Base-by-base conservation (phyloP, 2,888 invertebrate species). In the Nowickia ferox region DNA sequence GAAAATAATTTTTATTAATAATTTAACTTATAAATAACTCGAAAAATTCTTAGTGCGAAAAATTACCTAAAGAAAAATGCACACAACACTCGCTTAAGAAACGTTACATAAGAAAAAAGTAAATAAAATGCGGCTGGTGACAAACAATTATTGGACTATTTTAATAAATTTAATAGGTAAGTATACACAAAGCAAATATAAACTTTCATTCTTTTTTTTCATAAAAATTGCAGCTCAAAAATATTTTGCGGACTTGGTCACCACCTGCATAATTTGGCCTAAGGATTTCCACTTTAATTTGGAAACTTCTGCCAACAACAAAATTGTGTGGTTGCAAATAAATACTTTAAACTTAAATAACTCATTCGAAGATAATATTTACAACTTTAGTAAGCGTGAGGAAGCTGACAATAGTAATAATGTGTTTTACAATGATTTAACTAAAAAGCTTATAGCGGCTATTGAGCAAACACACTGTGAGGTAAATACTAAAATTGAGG, bases 381-480 rank as follows among this genome's bases (percentile, higher is more conserved):
- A 78, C 40, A 76, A 88, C 63, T 87, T 80, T 71, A 66, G 40
- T 1, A 61, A 22, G 0, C 57, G 82, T 1, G 55, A 75, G 4
- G 51, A 48, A 10, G 19, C 15, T 0, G 79, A 80, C 42, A 53
- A 55, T 10, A 65, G 11, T 11, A 74, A 84, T 55, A 66, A 80
- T 6, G 17, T 87, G 10, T 59, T 30, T 22, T 84, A 75, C 8
- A 74, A 86, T 71, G 74, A 76, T 15, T 46, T 86, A 57, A 51
- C 66, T 3, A 78, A 74, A 19, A 88, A 87, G 66, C 61, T 86
- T 15, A 80, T 86, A 13, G 87, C 83, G 30, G 84, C 87, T 19
- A 87, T 88, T 13, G 84, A 87, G 11, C 66, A 84, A 8, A 30
- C 86, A 11, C 84, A 88, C 59, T 88, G 88, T 82, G 88, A 88